Evolutionary conservation across 2,113 vertebrate species (phyloP), one percentile per base, ranked within the genome.

Genomic region (Microtus oregoni): DNA sequence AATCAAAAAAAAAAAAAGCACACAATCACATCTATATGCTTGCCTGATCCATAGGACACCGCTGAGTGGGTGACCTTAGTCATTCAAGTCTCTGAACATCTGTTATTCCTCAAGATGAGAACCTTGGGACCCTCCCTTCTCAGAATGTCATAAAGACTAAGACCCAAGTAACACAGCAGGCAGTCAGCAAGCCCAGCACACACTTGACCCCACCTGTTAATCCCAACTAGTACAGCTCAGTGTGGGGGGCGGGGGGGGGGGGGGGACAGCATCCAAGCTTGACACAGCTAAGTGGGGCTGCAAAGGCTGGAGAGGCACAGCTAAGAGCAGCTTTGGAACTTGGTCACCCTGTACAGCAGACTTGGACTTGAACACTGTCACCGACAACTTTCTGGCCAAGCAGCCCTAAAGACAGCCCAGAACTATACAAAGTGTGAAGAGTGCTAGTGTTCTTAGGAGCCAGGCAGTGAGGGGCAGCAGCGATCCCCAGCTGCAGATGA

Each of bases 391-490:
- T 47, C 83, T 85, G 47, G 22, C 4, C 26, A 58, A 28, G 85
- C 0, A 0, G 30, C 68, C 52, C 24, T 9, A 32, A 38, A 26
- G 50, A 47, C 3, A 8, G 32, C 41, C n/a, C 67, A 78, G 83
- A 93, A 30, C 14, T 2, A 0, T 4, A 50, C 11, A 22, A 32
- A 0, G 0, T 22, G 20, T 5, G 70, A 70, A 9, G 7, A 30
- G 0, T 24, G 63, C 44, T 35, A 2, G 24, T 3, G 12, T 0
- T 38, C 41, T 1, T 0, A 30, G 14, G 38, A 61, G 24, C 38
- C 24, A 38, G 44, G 9, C 3, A 58, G 26, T 2, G 28, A 22
- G 26, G n/a, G 41, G 10, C 9, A 20, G 15, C 15, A 50, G 24
- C 4, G 14, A 68, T 35, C 20, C 20, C 44, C 7, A 24, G 55